Evolutionary conservation across 2,113 vertebrate genomes (phyloP).

Genomic region (Xiphorhynchus elegans): DNA sequence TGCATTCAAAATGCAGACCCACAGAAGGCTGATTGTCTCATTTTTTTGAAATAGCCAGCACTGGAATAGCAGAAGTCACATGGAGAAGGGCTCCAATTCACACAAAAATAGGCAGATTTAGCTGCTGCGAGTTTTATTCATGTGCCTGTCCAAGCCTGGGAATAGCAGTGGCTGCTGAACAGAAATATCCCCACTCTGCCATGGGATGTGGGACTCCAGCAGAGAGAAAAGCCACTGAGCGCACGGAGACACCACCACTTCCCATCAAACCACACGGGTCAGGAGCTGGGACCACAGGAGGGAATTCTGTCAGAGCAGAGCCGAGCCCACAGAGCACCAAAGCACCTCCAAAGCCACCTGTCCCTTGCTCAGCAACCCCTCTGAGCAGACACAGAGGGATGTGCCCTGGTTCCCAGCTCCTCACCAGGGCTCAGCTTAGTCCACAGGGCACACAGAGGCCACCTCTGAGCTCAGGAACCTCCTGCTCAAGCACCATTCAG

Average conservation of each 20-base stretch:
- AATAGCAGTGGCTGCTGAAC: not conserved
- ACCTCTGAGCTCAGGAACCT: not conserved
- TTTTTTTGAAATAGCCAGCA: constrained; percentile 34
- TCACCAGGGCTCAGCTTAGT: fast-evolving
- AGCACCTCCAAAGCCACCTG: not conserved
- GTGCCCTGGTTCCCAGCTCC: not conserved
- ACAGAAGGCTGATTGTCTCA: constrained; percentile 57
- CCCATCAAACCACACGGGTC: not conserved
- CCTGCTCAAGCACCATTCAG: not conserved
- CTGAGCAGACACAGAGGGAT: fast-evolving
- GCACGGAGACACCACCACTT: not conserved
- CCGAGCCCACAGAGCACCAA: not conserved
- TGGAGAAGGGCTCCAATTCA: constrained; percentile 42
- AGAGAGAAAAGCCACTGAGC: not conserved
- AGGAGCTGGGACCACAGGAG: not conserved
- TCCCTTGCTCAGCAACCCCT: not conserved
- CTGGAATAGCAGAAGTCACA: constrained; percentile 55
- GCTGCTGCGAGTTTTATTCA: constrained; percentile 15
- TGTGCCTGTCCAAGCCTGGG: not conserved
- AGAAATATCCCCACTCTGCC: not conserved
- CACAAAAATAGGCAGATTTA: constrained; percentile 46
- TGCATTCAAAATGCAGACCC: constrained; percentile 49
- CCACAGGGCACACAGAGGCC: not conserved
- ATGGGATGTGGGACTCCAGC: not conserved
- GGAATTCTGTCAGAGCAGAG: fast-evolving